Conservation (phyloP, 1,140 invertebrate species). For the Portunus trituberculatus region DNA sequence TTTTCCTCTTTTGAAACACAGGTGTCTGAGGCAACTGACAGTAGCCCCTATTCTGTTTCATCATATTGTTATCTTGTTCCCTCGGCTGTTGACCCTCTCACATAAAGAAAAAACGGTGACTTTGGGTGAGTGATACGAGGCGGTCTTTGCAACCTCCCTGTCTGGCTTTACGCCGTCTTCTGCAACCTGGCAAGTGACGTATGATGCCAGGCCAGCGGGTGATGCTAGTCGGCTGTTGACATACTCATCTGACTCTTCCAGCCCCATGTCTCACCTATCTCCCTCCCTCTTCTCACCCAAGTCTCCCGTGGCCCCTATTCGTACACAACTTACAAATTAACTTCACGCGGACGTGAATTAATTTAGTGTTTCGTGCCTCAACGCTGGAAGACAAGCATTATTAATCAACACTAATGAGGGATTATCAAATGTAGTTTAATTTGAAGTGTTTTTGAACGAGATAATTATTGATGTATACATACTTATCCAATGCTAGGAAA, state of each 20-base stretch:
- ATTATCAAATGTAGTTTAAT: background rate
- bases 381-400: background rate
- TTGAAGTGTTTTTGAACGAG: too few relatives aligned
- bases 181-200: background rate
- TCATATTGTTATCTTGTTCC: too few relatives aligned
- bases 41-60: too few relatives aligned
- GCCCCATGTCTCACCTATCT: background rate
- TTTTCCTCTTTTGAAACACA: too few relatives aligned
- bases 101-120: too few relatives aligned
- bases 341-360: background rate
- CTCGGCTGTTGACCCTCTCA: too few relatives aligned
- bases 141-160: too few relatives aligned
- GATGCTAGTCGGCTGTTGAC: background rate
- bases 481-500: too few relatives aligned
- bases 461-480: too few relatives aligned
- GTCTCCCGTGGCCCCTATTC: background rate
- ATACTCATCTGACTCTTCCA: background rate
- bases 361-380: background rate
- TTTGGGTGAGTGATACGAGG: too few relatives aligned
- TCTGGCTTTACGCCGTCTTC: too few relatives aligned
- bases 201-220: background rate
- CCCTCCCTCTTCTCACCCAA: background rate
- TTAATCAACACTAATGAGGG: constrained; percentile 14
- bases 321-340: background rate
- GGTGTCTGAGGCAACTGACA: too few relatives aligned